These are phyloP conservation scores for Hanleya hanleyi DNA, from an alignment of 2,888 invertebrate genomes.

Conservation along the genomic window DNA sequence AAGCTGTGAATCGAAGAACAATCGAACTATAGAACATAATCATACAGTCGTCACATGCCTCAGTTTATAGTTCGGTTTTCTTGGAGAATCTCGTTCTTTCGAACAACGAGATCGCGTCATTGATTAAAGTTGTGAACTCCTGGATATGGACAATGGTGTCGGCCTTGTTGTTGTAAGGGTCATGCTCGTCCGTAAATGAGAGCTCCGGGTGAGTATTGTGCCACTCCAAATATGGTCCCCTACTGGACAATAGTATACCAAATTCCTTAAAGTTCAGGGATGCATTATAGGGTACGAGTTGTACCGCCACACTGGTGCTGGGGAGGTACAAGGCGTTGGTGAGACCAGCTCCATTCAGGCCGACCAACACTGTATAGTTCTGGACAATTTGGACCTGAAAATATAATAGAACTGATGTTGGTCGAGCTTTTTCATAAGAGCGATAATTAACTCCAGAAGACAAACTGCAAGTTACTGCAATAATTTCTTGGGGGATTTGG, in stretches of 20 bases:
- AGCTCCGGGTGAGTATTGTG: constrained; percentile 39
- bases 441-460: too few species aligned
- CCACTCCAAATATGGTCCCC: constrained; percentile 45
- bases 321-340: constrained; percentile 57
- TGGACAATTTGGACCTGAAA: constrained; percentile 52
- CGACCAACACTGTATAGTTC: constrained; percentile 49
- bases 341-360: constrained; percentile 63
- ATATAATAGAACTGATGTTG: too few species aligned
- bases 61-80: neutral
- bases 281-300: constrained; percentile 56
- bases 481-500: too few species aligned
- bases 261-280: constrained; percentile 32
- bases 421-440: too few species aligned
- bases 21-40: too few species aligned
- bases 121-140: constrained; percentile 35
- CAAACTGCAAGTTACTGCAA: too few species aligned
- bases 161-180: constrained; percentile 20
- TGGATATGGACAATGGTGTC: constrained; percentile 38
- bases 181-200: neutral
- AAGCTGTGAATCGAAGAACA: too few species aligned
- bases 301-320: constrained; percentile 49
- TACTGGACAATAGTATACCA: constrained; percentile 24
- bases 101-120: constrained; percentile 25
- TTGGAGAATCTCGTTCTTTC: neutral
- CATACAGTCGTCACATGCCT: too few species aligned